Conservation (phyloP, 2,888 invertebrate species). For the Nemapogon koenigi region DNA sequence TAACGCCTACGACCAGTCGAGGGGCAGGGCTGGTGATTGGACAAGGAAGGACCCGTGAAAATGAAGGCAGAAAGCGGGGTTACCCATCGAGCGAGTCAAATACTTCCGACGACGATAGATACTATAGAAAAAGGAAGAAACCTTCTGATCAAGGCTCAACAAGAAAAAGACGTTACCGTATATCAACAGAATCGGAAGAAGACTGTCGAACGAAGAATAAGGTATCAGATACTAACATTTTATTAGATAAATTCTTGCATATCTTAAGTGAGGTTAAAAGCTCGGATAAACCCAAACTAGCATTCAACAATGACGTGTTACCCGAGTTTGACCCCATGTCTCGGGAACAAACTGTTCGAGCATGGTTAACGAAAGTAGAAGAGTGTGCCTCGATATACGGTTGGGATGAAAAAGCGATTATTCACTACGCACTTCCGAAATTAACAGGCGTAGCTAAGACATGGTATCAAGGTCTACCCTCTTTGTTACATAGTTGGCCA, state of each 20-base stretch:
- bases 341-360: slow-evolving; percentile 12
- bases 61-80: no score
- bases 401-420: slow-evolving; percentile 3
- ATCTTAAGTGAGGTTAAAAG: background rate
- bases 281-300: background rate
- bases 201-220: no score
- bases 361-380: slow-evolving; percentile 14
- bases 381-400: slow-evolving; percentile 11
- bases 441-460: slow-evolving; percentile 12
- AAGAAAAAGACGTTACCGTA: no score
- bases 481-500: slow-evolving; percentile 7
- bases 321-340: slow-evolving; percentile 15
- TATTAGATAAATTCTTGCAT: background rate
- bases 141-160: no score
- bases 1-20: no score
- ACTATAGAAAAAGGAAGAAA: no score
- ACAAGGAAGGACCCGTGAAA: no score
- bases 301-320: slow-evolving; percentile 9
- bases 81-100: no score
- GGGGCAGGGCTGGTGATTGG: no score
- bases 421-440: slow-evolving; percentile 7
- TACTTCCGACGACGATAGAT: no score
- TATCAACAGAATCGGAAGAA: no score
- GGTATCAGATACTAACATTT: background rate
- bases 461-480: slow-evolving; percentile 13